Base-by-base conservation (phyloP, 2,113 vertebrate genomes). In the Sorex araneus region DNA sequence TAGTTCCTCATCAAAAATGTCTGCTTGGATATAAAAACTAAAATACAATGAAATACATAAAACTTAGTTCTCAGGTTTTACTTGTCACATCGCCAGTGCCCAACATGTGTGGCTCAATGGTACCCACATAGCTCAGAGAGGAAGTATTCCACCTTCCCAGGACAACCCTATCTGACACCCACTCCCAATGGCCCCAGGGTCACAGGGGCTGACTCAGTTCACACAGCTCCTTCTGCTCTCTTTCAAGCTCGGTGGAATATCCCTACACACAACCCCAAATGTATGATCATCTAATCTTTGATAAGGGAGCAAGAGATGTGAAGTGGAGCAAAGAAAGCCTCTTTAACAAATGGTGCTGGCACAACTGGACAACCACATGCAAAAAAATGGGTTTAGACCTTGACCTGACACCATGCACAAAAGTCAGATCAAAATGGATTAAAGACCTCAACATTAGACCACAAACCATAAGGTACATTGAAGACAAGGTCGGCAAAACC, bases 221-320 rank as follows among this genome's bases (percentile, higher is more conserved):
- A n/a, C 87, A 78, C 30, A 57, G 32, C 9, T 21, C 28, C 69
- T 67, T 70, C 8, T 21, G 43, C 28, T 82, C 16, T n/a, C 10
- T 90, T n/a, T 34, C 85, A 78, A 83, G 60, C 40, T 63, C 25
- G 28, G n/a, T n/a, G n/a, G n/a, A n/a, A n/a, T n/a, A n/a, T n/a
- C n/a, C n/a, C n/a, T n/a, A n/a, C n/a, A n/a, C n/a, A n/a, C n/a
- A n/a, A n/a, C n/a, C n/a, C n/a, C n/a, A n/a, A n/a, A n/a, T n/a
- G n/a, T n/a, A n/a, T n/a, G n/a, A n/a, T n/a, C n/a, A n/a, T n/a
- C n/a, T n/a, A n/a, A n/a, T n/a, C n/a, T n/a, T n/a, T n/a, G n/a
- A n/a, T n/a, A n/a, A n/a, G n/a, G n/a, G n/a, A n/a, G n/a, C n/a
- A n/a, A n/a, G n/a, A n/a, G n/a, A n/a, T n/a, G n/a, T n/a, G n/a